Conservation (phyloP, 2,888 invertebrate genomes). For the Aelia acuminata region DNA sequence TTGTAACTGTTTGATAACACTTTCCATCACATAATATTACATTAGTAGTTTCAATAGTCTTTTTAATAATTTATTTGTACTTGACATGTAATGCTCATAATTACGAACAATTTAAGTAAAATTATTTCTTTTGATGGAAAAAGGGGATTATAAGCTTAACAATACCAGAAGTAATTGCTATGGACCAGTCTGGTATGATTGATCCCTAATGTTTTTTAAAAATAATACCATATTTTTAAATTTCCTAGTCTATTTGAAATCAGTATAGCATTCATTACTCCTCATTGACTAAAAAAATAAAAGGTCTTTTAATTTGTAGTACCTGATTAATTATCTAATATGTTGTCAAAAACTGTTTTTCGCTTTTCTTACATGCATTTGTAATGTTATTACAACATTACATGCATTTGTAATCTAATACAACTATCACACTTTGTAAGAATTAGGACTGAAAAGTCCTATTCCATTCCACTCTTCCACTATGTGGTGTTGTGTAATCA, state of each 20-base stretch:
- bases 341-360: not conserved
- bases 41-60: not conserved
- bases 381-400: no score
- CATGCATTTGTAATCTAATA: no score
- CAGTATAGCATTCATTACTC: no score
- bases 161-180: not conserved
- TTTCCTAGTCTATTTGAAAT: no score
- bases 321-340: not conserved
- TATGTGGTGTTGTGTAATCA: not conserved
- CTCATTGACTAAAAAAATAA: not conserved
- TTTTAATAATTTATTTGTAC: not conserved
- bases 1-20: not conserved
- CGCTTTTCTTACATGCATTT: not conserved
- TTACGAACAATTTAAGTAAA: not conserved
- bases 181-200: not conserved
- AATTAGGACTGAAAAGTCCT: no score
- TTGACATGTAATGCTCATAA: not conserved
- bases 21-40: not conserved
- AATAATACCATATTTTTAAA: no score
- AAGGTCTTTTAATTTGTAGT: not conserved
- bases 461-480: not conserved
- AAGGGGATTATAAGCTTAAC: not conserved
- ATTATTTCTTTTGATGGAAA: not conserved
- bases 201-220: no score
- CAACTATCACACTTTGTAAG: no score